Evolutionary conservation across 2,113 vertebrate species (phyloP), one percentile per base, ranked within the genome.

Genomic region (Dasyornis broadbenti): DNA sequence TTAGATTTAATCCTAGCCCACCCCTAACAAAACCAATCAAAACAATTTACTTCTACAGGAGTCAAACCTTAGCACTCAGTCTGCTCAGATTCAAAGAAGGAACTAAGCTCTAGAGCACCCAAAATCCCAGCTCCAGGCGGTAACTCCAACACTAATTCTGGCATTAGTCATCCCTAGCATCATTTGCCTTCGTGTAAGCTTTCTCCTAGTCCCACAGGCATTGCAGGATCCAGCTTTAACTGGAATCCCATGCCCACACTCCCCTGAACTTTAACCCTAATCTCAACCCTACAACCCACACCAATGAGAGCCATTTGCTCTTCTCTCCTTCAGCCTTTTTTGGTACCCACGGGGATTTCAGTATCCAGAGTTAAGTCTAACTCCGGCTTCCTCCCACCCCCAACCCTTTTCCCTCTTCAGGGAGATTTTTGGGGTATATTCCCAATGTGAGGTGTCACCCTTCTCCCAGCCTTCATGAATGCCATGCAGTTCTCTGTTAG

Each of bases 381-480:
- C 12, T 75, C 23, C 2, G 1, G 4, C 9, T 45, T 57, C 19
- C 8, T 31, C 9, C 6, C 22, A 33, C 5, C 5, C 8, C 13
- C 15, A 60, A 60, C 12, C 10, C 9, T 47, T 10, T 37, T 26
- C 10, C 11, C 5, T 19, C 35, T 47, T 18, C 4, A 16, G 27
- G 42, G 16, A 50, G 35, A 56, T 59, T 63, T 64, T 14, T 26
- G 21, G 18, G 6, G 14, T 63, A 17, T 42, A 19, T 59, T 91
- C 60, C 22, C 30, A 75, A 5, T 26, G 16, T 0, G 0, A 54
- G 30, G 11, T 3, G 6, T 33, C 2, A 7, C 50, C 8, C 14
- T 52, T 21, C 57, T 86, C n/a, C 35, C 22, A 86, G 61, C 4
- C 22, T 53, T 83, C 2, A 6, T 6, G 11, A 9, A 33, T 26